These are phyloP conservation scores for Siphlonurus alternatus DNA, from an alignment of 2,888 invertebrate genomes.

Conservation along the genomic window DNA sequence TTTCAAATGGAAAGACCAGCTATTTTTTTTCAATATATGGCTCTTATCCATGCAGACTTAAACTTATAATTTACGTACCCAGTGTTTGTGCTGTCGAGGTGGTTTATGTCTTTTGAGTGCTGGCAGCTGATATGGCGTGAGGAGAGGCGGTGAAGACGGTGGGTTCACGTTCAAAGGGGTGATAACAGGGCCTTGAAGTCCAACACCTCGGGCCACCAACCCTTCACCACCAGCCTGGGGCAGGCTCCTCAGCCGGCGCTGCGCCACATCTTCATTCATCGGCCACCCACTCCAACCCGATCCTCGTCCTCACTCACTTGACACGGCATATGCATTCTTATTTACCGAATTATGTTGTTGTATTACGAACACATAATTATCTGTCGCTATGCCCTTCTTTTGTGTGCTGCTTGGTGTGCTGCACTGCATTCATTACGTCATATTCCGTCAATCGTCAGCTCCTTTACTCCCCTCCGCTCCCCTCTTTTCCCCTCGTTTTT, in stretches of 20 bases:
- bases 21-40: too few species aligned
- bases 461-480: background rate
- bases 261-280: background rate
- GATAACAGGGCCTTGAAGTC: background rate
- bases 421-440: background rate
- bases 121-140: background rate
- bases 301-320: background rate
- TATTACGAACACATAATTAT: background rate
- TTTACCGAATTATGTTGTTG: background rate
- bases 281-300: background rate
- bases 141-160: background rate
- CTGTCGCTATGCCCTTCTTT: background rate
- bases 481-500: background rate
- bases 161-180: background rate
- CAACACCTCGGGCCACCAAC: background rate
- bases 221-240: background rate
- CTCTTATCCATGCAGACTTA: too few species aligned
- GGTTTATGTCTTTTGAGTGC: background rate
- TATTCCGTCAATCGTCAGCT: background rate
- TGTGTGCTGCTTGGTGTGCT: background rate
- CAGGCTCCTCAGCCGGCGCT: slow-evolving; percentile 2
- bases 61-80: too few species aligned
- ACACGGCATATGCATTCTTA: background rate
- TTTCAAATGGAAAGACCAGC: too few species aligned
- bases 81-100: background rate